Evolutionary conservation across 2,888 invertebrate genomes (phyloP).

Genomic region (Heliconius hortense): DNA sequence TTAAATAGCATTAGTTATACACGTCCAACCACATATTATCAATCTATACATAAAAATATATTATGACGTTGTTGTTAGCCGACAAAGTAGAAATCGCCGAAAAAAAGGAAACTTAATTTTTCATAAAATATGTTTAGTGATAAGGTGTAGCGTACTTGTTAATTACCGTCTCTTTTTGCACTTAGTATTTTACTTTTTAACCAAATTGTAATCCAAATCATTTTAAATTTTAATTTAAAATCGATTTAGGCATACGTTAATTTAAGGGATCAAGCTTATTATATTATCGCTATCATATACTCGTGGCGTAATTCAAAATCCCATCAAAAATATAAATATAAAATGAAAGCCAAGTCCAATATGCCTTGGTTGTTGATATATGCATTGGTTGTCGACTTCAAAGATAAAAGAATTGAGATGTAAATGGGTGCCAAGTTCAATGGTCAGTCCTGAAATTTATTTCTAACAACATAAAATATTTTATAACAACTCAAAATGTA

Average conservation of each 20-base stretch:
- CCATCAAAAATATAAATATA: no score
- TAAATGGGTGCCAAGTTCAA: no score
- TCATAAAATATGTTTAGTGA: not conserved
- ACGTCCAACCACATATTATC: constrained; percentile 46
- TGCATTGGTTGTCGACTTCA: no score
- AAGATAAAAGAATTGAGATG: no score
- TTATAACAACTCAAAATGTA: no score
- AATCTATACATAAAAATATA: not conserved
- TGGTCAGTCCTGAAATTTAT: no score
- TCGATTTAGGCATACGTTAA: not conserved
- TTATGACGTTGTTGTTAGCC: not conserved
- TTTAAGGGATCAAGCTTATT: not conserved
- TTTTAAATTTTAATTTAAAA: not conserved
- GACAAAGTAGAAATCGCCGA: not conserved
- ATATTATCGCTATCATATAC: not conserved
- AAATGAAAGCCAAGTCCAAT: no score
- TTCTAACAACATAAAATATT: no score
- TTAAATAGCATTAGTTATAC: constrained; percentile 5
- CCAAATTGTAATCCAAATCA: no score
- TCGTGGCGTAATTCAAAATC: not conserved
- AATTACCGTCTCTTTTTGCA: not conserved
- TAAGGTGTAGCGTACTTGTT: not conserved
- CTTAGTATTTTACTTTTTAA: not conserved
- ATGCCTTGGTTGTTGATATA: no score
- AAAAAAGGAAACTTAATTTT: not conserved